Evolutionary conservation across 2,888 invertebrate species (phyloP), one percentile per base, ranked within the genome.

Genomic region (Arrhopalites spinosus): DNA sequence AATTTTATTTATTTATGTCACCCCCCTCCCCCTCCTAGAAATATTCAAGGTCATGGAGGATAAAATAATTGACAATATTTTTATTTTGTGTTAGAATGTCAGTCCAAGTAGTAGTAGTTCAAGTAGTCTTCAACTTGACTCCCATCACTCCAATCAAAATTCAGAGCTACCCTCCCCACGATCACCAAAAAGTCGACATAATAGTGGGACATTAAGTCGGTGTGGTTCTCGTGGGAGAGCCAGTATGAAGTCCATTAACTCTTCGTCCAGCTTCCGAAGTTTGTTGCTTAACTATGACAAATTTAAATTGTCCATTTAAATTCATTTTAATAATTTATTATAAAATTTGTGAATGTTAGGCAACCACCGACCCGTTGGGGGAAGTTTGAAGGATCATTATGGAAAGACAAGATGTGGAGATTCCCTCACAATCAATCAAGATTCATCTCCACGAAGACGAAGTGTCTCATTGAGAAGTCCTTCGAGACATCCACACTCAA

Each of bases 61-160:
- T n/a, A n/a, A n/a, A n/a, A n/a, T n/a, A n/a, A n/a, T n/a, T n/a
- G n/a, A n/a, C n/a, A n/a, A n/a, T 53, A 53, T 2, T 13, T 53
- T 17, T 23, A 23, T 59, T 23, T 59, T 59, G 17, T 59, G n/a
- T 59, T 8, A 75, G 75, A 75, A 59, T 64, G 29, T 70, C 25
- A 75, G 75, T 25, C 70, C 47, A 67, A 76, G 76, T 68, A 76
- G 72, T 29, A 76, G 76, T 68, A 72, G 67, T 59, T 72, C 76
- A 27, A 76, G n/a, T n/a, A n/a, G 76, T 70, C 67, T 72, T 56
- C 76, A 76, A 45, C 67, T 71, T 70, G 76, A 76, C 23, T 56
- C 66, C 20, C 70, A 75, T 45, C 66, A 59, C 25, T 59, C 59
- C 23, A 25, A 2, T 3, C 50, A 76, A 27, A 71, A 71, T 66